Base-by-base conservation (phyloP, 2,797 vertebrate genomes). In the Acipenser transmontanus region DNA sequence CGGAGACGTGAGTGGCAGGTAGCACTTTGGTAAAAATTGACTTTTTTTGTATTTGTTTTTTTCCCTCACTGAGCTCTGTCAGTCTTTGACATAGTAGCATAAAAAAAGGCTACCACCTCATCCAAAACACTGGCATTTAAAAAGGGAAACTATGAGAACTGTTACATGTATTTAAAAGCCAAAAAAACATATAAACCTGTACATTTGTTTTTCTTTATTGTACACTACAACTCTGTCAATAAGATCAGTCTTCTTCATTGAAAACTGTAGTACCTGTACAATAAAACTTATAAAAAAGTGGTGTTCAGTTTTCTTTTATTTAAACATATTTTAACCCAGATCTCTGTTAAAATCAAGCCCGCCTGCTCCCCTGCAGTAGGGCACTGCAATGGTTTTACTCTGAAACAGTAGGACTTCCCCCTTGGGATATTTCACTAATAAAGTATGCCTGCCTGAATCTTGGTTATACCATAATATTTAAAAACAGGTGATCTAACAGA, bases 231-330 rank as follows among this genome's bases (percentile, higher is more conserved):
- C 76, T 17, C 17, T 81, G 77, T 84, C 76, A 79, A 79, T 74
- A 81, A 80, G 80, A 75, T 67, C 78, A 72, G 77, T 82, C 77
- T 66, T 66, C 65, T 82, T 82, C 83, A 81, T 81, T 72, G 74
- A 77, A 73, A 72, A 47, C 74, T 87, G 83, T 85, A 83, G 80
- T 82, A 82, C 84, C 85, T 86, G 84, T 85, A 88, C 81, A 87
- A 87, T 86, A 82, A 89, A 77, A 77, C 77, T 81, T 86, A 8
- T 83, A 80, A 71, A 83, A 85, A 83, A 79, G 7, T 73, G 14
- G 59, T 0, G 17, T 66, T 8, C 34, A 34, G 34, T 34, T 64
- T n/a, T 1, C 47, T 9, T 10, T 17, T 61, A 52, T 67, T 54
- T 61, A 34, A 34, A 34, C 34, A 3, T 34, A 34, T 34, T 34